Evolutionary conservation across 2,797 vertebrate genomes (phyloP).

Genomic region (Phataginus tricuspis): DNA sequence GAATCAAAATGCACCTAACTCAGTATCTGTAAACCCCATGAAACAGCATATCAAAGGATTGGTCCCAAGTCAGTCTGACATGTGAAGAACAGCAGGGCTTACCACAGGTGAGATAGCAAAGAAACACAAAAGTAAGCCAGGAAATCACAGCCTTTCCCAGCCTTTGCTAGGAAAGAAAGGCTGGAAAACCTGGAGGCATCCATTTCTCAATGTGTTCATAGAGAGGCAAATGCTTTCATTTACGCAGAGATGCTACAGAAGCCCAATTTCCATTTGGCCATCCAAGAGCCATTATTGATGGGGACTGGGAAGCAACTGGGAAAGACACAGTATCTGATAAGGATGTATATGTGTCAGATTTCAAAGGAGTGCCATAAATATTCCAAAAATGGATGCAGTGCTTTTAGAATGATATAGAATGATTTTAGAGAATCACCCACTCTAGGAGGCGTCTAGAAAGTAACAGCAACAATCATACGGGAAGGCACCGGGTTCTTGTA

Average conservation of each 20-base stretch:
- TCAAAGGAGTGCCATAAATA: background rate
- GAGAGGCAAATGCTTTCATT: conserved; percentile 16
- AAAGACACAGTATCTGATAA: background rate
- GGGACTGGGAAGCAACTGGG: background rate
- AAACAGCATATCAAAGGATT: conserved; percentile 52
- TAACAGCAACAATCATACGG: background rate
- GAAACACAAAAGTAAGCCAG: conserved; percentile 43
- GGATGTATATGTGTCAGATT: background rate
- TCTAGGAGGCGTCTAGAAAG: background rate
- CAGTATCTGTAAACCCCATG: conserved; percentile 13
- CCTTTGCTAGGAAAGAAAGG: conserved; percentile 44
- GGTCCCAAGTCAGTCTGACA: conserved; percentile 55
- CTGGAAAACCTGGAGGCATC: background rate
- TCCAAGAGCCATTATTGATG: conserved; percentile 17
- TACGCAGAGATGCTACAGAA: conserved; percentile 6
- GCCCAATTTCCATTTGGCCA: background rate
- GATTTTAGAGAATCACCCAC: background rate
- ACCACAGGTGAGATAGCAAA: conserved; percentile 59
- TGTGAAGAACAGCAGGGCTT: conserved; percentile 65
- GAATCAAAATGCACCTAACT: conserved; percentile 45
- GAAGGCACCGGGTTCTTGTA: background rate
- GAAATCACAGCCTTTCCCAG: conserved; percentile 30
- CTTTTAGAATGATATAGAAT: background rate
- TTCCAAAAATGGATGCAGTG: background rate
- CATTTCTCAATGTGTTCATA: conserved; percentile 22